These are phyloP conservation scores for Galeopsomyia nigrocyanea DNA, from an alignment of 2,888 invertebrate species.

Conservation along the genomic window DNA sequence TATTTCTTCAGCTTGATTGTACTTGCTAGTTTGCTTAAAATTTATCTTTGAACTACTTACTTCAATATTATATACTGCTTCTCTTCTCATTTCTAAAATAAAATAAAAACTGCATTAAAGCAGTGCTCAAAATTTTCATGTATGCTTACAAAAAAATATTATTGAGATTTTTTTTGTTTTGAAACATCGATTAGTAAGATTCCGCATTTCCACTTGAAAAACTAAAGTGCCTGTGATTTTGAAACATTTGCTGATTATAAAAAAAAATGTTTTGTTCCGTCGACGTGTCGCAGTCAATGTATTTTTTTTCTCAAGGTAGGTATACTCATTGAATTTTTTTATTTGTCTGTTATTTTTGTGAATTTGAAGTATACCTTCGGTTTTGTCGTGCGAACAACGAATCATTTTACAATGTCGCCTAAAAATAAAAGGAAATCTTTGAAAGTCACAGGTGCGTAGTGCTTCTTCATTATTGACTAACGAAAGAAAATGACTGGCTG, in stretches of 20 bases:
- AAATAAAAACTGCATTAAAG: too few relatives aligned
- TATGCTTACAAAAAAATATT: too few relatives aligned
- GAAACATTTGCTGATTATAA: constrained; percentile 8
- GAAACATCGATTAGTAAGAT: too few relatives aligned
- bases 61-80: not conserved
- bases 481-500: too few relatives aligned
- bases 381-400: not conserved
- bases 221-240: constrained; percentile 27
- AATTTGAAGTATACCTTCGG: constrained; percentile 10
- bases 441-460: constrained; percentile 24
- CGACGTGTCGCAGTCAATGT: too few relatives aligned
- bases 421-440: constrained; percentile 11
- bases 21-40: not conserved
- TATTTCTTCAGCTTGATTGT: not conserved
- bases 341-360: constrained; percentile 17
- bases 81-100: too few relatives aligned
- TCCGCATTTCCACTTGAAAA: not conserved
- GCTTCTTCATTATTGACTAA: too few relatives aligned
- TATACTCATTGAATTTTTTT: constrained; percentile 7
- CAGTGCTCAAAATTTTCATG: too few relatives aligned
- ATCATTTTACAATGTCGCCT: not conserved
- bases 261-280: not conserved
- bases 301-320: constrained; percentile 29
- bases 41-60: not conserved
- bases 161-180: too few relatives aligned